phyloP scores from a whole-genome alignment of 2,113 vertebrate genomes.

The Tapirus terrestris region DNA sequence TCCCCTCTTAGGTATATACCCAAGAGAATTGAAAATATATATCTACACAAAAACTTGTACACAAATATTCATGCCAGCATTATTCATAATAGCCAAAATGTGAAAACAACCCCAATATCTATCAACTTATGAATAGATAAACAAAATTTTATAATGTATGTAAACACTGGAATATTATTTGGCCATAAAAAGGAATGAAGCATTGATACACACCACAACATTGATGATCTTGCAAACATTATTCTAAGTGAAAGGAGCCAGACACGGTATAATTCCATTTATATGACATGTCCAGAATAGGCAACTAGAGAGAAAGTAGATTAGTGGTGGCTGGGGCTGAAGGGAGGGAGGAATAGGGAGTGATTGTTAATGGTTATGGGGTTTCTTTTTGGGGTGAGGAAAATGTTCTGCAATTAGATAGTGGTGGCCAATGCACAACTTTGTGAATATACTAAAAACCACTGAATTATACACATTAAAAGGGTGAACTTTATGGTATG shows the following conservation, averaged over 20 bases:
- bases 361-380: neutral
- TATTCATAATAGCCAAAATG: neutral
- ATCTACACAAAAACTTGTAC: neutral
- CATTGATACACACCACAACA: neutral
- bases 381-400: neutral
- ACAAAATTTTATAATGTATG: neutral
- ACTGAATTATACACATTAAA: neutral
- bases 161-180: neutral
- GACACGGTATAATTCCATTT: neutral
- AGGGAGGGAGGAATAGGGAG: accelerated
- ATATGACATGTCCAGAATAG: neutral
- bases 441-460: neutral
- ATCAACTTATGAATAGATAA: neutral
- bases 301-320: neutral
- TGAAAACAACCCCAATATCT: neutral
- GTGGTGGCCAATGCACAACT: neutral
- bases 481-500: neutral
- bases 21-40: neutral
- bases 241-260: neutral
- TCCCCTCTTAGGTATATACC: neutral
- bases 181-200: neutral
- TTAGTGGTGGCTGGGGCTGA: too few species aligned
- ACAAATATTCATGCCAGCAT: neutral
- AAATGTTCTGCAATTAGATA: neutral
- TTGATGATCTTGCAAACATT: neutral